Evolutionary conservation across 2,888 invertebrate species (phyloP), one percentile per base, ranked within the genome.

Genomic region (Melieria omissa): DNA sequence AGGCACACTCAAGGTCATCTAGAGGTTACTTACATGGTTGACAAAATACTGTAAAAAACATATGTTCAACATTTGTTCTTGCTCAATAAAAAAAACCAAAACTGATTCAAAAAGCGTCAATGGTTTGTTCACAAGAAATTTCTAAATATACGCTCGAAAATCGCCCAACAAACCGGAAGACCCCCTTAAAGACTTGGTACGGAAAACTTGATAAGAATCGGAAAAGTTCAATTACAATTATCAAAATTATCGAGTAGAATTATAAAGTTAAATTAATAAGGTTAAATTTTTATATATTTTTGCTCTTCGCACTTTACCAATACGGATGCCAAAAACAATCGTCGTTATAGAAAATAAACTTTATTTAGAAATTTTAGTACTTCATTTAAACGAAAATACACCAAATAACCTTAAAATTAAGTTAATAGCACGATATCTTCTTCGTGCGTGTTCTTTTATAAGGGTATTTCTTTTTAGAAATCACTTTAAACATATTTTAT

Each of bases 141-240:
- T n/a, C n/a, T n/a, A n/a, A n/a, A n/a, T n/a, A n/a, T n/a, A n/a
- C n/a, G n/a, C n/a, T n/a, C n/a, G n/a, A n/a, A n/a, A n/a, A n/a
- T n/a, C n/a, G n/a, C n/a, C n/a, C n/a, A n/a, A n/a, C n/a, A n/a
- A n/a, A n/a, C n/a, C n/a, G n/a, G n/a, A n/a, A n/a, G n/a, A n/a
- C n/a, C n/a, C n/a, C n/a, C n/a, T n/a, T n/a, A 63, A 70, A 70
- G 70, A 45, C 64, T 71, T 65, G 65, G 65, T 61, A 71, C 45
- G 65, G 7, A 71, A 71, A 71, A 71, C 52, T 71, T 71, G 5
- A 58, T 71, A 61, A 65, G 44, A 65, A 60, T 12, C 54, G 10
- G 16, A 63, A 63, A 55, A 47, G 12, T 54, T 54, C 54, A 16
- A 54, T 54, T 54, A 6, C 16, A 14, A 12, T 54, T 54, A 54